These are phyloP conservation scores for Odontocolon sp. DNA, from an alignment of 2,888 invertebrate species.

Conservation along the genomic window DNA sequence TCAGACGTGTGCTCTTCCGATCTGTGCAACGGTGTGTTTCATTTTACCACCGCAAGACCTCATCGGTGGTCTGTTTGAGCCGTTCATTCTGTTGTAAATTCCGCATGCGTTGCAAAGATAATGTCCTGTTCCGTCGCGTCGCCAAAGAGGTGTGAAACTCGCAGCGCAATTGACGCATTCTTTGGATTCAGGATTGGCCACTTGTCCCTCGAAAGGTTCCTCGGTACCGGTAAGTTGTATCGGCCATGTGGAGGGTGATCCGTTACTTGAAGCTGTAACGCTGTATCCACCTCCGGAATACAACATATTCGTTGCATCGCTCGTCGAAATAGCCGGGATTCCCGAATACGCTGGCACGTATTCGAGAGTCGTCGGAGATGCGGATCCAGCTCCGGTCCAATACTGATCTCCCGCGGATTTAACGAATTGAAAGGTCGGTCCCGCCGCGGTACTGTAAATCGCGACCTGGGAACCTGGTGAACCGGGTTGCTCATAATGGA, in stretches of 20 bases:
- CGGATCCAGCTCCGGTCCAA: slow-evolving; percentile 63
- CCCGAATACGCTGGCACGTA: slow-evolving; percentile 75
- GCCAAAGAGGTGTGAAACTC: slow-evolving; percentile 90
- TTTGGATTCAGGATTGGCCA: slow-evolving; percentile 84
- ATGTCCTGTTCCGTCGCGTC: slow-evolving; percentile 92
- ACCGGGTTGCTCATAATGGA: slow-evolving; percentile 83
- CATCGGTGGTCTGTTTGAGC: slow-evolving; percentile 83
- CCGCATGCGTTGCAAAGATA: slow-evolving; percentile 94
- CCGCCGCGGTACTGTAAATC: slow-evolving; percentile 81
- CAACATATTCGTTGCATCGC: slow-evolving; percentile 72
- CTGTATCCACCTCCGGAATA: slow-evolving; percentile 74
- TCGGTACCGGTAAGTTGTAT: slow-evolving; percentile 80
- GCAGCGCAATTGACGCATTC: slow-evolving; percentile 87
- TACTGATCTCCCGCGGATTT: slow-evolving; percentile 79
- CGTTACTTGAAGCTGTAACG: slow-evolving; percentile 80
- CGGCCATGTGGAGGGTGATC: slow-evolving; percentile 82
- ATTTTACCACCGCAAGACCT: slow-evolving; percentile 73
- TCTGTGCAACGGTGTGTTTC: slow-evolving; percentile 74
- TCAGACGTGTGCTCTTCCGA: slow-evolving; percentile 65
- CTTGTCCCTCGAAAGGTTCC: slow-evolving; percentile 82
- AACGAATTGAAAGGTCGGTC: slow-evolving; percentile 83
- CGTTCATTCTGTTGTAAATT: slow-evolving; percentile 82
- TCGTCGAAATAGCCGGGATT: slow-evolving; percentile 71
- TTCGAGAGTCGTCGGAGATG: slow-evolving; percentile 69
- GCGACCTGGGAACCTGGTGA: slow-evolving; percentile 85